These are phyloP conservation scores for Larimichthys crocea DNA, from an alignment of 2,113 vertebrate genomes.

Conservation along the genomic window DNA sequence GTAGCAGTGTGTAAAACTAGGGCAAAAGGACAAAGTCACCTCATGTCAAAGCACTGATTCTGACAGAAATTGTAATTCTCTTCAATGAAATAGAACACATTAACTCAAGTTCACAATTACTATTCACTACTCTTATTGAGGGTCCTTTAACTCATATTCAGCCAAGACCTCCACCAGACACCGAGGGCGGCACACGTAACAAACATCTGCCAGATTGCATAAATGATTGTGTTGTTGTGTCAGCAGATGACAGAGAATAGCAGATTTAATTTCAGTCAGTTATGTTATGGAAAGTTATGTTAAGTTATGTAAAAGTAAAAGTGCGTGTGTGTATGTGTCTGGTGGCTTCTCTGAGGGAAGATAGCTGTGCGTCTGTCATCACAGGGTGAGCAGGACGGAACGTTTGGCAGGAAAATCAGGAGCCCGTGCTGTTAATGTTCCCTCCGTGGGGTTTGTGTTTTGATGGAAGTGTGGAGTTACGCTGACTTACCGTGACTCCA, in stretches of 20 bases:
- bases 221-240: not conserved
- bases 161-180: not conserved
- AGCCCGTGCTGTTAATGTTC: constrained; percentile 24
- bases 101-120: not conserved
- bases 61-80: not conserved
- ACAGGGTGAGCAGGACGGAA: constrained; percentile 11
- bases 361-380: constrained; percentile 1
- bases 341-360: not conserved
- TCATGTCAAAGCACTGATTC: not conserved
- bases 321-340: not conserved
- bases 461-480: constrained; percentile 14
- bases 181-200: not conserved
- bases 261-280: no score
- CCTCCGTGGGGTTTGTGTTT: constrained; percentile 19
- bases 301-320: not conserved
- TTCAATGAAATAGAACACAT: not conserved
- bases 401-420: constrained; percentile 18
- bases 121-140: not conserved
- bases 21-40: constrained; percentile 24
- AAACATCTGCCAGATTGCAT: not conserved
- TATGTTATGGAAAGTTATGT: no score
- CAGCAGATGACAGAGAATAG: no score
- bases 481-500: constrained; percentile 4
- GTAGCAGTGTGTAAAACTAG: constrained; percentile 3
- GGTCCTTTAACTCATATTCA: not conserved